Percentiles rank a stretch among this genome's conserved stretches.
phyloP scores from a whole-genome alignment of 2,888 invertebrate genomes.

The Pinctada fucata region DNA sequence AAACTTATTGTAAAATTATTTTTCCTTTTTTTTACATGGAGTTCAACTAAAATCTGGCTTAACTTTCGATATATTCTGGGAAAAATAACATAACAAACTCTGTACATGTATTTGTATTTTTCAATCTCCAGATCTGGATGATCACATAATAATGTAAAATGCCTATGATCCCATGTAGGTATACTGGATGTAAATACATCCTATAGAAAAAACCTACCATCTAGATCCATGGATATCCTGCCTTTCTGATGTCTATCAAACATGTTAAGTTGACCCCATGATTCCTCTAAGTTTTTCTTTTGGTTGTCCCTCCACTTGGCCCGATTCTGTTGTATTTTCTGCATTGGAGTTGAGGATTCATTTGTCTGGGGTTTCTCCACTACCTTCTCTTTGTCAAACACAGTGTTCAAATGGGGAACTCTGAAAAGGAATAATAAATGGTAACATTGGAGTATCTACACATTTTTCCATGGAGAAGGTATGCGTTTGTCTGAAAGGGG shows the following conservation, averaged over 20 bases:
- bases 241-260: slow-evolving; percentile 76
- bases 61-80: no score
- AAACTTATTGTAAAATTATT: no score
- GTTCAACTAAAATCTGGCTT: no score
- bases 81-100: no score
- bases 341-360: slow-evolving; percentile 64
- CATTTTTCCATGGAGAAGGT: no score
- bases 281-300: slow-evolving; percentile 72
- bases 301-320: slow-evolving; percentile 68
- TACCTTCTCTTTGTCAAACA: slow-evolving; percentile 34
- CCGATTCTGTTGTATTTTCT: slow-evolving; percentile 70
- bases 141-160: no score
- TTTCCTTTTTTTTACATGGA: no score
- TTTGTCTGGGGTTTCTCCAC: background rate
- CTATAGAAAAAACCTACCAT: slow-evolving; percentile 61
- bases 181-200: no score
- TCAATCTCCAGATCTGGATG: no score
- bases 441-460: background rate
- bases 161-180: no score
- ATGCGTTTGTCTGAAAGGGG: no score
- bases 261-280: slow-evolving; percentile 75
- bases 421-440: slow-evolving; percentile 29
- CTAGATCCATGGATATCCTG: slow-evolving; percentile 74
- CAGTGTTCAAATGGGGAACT: slow-evolving; percentile 35
- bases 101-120: no score